Conservation (phyloP, 64 coral and sea anemone genomes). For the Stichodactyla helianthus region DNA sequence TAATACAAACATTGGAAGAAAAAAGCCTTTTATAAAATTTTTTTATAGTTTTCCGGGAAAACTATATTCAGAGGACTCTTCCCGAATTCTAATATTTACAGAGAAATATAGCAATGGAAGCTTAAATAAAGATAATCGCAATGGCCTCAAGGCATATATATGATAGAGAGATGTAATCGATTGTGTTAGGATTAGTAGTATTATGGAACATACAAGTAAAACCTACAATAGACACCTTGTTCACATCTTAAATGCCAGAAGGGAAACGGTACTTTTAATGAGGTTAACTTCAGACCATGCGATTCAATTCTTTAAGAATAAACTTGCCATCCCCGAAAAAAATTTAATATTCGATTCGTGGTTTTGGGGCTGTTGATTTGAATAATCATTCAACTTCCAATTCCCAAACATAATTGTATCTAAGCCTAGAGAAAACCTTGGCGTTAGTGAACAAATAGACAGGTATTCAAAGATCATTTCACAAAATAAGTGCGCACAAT, state of each 20-base stretch:
- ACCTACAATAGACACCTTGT: conserved; percentile 2
- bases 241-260: background rate
- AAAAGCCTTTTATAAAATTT: background rate
- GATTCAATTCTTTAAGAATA: background rate
- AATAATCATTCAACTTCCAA: background rate
- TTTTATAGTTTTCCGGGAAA: background rate
- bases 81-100: background rate
- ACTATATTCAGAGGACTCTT: background rate
- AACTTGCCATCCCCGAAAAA: no score
- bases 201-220: background rate
- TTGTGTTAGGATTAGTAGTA: background rate
- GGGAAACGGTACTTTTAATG: background rate
- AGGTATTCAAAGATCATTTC: background rate
- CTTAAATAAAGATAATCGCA: background rate
- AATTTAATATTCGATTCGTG: background rate
- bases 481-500: background rate
- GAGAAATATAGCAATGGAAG: background rate
- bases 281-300: no score
- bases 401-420: background rate
- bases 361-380: background rate
- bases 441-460: background rate
- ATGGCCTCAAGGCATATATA: background rate
- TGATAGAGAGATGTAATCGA: conserved; percentile 1
- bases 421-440: background rate
- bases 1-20: background rate